Conservation (phyloP, 1,140 invertebrate species). For the Drosophila pseudoobscura region DNA sequence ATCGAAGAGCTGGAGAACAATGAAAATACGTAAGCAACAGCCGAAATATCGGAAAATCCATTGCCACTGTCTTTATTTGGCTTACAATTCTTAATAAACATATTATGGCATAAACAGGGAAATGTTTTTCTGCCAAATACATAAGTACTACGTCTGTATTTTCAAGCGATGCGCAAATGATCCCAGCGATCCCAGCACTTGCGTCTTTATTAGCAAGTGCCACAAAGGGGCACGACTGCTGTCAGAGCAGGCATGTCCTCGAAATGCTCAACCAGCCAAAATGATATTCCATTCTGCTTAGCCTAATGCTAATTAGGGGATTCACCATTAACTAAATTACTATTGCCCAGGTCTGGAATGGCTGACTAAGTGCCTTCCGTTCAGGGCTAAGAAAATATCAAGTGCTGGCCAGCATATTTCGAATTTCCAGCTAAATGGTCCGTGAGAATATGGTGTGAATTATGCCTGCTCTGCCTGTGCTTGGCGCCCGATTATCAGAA, state of each 20-base stretch:
- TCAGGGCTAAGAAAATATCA: no score
- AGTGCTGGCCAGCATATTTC: not conserved
- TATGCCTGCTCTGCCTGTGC: not conserved
- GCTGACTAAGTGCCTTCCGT: no score
- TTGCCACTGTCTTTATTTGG: conserved; percentile 30
- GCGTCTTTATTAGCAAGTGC: no score
- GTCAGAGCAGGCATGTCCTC: no score
- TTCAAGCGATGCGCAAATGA: conserved; percentile 8
- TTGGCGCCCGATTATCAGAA: conserved; percentile 19
- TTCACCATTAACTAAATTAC: no score
- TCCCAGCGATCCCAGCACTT: no score
- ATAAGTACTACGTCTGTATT: not conserved
- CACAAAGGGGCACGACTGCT: no score
- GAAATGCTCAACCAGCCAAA: no score
- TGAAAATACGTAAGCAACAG: conserved; percentile 39
- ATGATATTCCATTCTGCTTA: no score
- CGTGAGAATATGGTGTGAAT: conserved; percentile 15
- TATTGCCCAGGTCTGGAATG: no score
- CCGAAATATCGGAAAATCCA: conserved; percentile 5
- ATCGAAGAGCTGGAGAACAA: conserved; percentile 14
- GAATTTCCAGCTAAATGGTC: conserved; percentile 31
- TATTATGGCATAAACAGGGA: conserved; percentile 49
- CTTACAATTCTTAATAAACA: conserved; percentile 37
- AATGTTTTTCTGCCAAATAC: conserved; percentile 28
- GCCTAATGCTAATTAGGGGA: no score